These are phyloP conservation scores for Leptopilina drosophilae DNA, from an alignment of 2,888 invertebrate genomes.

Conservation along the genomic window DNA sequence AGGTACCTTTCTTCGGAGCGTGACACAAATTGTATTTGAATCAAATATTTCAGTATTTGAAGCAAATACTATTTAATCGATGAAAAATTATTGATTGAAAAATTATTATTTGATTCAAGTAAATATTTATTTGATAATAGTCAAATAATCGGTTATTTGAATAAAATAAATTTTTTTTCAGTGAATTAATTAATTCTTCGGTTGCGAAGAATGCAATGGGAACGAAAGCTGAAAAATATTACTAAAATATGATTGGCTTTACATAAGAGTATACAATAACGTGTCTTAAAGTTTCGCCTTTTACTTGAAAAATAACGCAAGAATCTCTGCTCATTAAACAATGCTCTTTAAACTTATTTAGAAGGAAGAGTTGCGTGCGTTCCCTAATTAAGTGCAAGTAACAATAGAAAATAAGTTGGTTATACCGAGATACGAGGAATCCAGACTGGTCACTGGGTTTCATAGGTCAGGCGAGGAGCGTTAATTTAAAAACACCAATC, in stretches of 20 bases:
- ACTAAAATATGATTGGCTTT: conserved; percentile 10
- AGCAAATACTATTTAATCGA: no score
- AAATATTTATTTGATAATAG: no score
- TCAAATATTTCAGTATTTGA: no score
- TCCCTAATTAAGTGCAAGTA: conserved; percentile 53
- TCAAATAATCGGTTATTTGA: no score
- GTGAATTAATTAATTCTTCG: no score
- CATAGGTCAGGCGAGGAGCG: conserved; percentile 11
- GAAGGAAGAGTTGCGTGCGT: conserved; percentile 56
- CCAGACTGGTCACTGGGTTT: conserved; percentile 53
- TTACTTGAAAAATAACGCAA: conserved; percentile 26
- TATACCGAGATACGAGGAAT: conserved; percentile 53
- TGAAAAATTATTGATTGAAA: no score
- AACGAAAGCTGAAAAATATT: conserved; percentile 2
- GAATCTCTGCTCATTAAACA: conserved; percentile 39
- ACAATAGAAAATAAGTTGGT: conserved; percentile 53
- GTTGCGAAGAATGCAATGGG: no score
- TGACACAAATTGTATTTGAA: no score
- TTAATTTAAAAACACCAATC: conserved; percentile 22
- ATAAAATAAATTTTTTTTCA: no score
- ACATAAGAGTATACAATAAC: not conserved
- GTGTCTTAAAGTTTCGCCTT: conserved; percentile 22
- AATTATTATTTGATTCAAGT: no score
- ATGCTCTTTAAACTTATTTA: conserved; percentile 26
- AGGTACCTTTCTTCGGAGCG: no score